Conservation (phyloP, 2,888 invertebrate species). For the Rotaria macrura region DNA sequence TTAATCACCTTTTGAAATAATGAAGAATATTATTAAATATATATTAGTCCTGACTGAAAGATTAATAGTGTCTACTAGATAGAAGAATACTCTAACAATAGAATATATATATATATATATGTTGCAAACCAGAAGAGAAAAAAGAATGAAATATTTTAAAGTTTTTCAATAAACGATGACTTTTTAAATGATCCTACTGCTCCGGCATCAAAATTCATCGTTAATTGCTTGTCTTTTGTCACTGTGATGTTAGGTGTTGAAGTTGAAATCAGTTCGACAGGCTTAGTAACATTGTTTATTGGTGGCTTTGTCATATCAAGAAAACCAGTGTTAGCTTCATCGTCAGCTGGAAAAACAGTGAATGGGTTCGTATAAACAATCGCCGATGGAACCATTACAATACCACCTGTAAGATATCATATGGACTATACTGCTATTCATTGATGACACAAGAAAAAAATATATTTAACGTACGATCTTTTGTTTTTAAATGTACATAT, state of each 20-base stretch:
- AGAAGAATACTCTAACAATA: too few species aligned
- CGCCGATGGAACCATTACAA: neutral
- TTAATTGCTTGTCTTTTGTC: neutral
- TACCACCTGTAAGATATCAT: neutral
- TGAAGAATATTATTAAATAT: neutral
- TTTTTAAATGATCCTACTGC: neutral
- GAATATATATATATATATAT: too few species aligned
- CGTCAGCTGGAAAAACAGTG: neutral
- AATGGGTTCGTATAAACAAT: neutral
- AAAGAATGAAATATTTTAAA: neutral
- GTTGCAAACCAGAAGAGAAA: too few species aligned
- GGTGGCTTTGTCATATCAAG: neutral
- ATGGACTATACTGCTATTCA: neutral
- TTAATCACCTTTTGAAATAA: neutral
- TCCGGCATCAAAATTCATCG: neutral
- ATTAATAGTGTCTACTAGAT: too few species aligned
- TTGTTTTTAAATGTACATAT: constrained; percentile 5
- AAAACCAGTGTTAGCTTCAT: neutral
- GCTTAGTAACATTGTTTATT: neutral
- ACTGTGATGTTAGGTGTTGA: neutral
- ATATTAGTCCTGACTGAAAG: too few species aligned
- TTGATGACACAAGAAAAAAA: neutral
- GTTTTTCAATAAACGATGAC: neutral
- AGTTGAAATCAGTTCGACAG: neutral
- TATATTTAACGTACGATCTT: neutral